Base-by-base conservation (phyloP, 2,113 vertebrate species). In the Pseudolaguvia tuberculata region DNA sequence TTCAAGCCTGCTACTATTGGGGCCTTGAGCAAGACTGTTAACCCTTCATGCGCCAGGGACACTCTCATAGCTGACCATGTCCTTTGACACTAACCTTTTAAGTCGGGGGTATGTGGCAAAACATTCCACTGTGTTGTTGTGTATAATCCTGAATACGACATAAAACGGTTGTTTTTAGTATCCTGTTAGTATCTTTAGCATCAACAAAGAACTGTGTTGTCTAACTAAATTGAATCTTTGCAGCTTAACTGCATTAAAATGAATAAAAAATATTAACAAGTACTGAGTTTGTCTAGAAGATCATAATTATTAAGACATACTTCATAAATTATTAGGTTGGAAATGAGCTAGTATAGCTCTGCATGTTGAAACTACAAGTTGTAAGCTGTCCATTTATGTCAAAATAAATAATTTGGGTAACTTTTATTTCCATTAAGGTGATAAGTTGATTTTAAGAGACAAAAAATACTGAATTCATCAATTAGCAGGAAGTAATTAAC, bases 401-500 rank as follows among this genome's bases (percentile, higher is more conserved):
- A 29, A 14, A 13, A 27, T 13, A 14, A 13, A 25, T 23, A 15
- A 25, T 14, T 5, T 17, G 21, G 8, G 18, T 17, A 31, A 7
- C 10, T 31, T 57, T 1, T 2, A 27, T 15, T 31, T 59, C 7
- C 15, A 35, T 61, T 12, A 61, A 12, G 27, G 29, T 35, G 29
- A 61, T 27, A 59, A 21, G 48, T 50, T 50, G 48, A 18, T 18
- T n/a, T 42, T n/a, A 15, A 20, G 15, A 1, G 1, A 29, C 20
- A 13, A 9, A 10, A n/a, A 35, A 75, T 23, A 61, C 7, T 3
- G 9, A 48, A 55, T 27, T 39, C 50, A 72, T 2, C 31, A 62
- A 8, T 42, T 58, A 75, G 35, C 39, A 77, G 9, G 61, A 68
- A 35, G 66, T 84, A 91, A 87, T 86, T 72, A 91, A 92, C 82